Evolutionary conservation across 2,113 vertebrate species (phyloP), one percentile per base, ranked within the genome.

Genomic region (Rutilus rutilus): DNA sequence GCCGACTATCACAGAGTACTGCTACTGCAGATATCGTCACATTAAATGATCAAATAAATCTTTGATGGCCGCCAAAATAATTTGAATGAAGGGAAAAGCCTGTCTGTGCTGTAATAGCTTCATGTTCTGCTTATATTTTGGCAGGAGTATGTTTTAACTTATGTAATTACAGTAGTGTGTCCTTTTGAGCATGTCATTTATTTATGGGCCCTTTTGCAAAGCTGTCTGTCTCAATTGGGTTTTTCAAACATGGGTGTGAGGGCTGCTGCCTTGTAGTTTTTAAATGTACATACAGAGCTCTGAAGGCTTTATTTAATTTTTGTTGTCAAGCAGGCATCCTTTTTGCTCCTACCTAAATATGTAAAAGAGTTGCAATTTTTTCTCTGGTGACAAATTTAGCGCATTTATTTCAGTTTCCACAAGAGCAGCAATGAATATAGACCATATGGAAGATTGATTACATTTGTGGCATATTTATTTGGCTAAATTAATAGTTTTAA

Each of bases 131-230:
- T 77, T 86, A 64, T 89, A 81, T 91, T 91, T 85, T 69, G 52
- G 60, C 82, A 25, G 89, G 30, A 91, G 8, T 39, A 15, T 64
- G 57, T 71, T 65, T 88, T 91, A 78, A 90, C 62, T 92, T 92
- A 67, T 67, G 64, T 17, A 21, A 54, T 54, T 77, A 77, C 25
- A 77, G 27, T 33, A 19, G 25, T 77, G 57, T 92, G 62, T 86
- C 91, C 91, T 88, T 91, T 90, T 90, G 84, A 90, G 85, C 52
- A 84, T 91, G 11, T 94, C 89, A 92, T 85, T 92, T 91, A 93
- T 92, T 92, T 83, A 93, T 94, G 87, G 81, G 47, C 88, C 89
- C 76, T 90, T 91, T 90, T 89, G 88, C 86, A 74, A 12, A 17
- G 84, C 90, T 87, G 88, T 85, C 87, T 27, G 73, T 88, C 50